Base-by-base conservation (phyloP, 1,140 invertebrate genomes). In the Drosophila littoralis region DNA sequence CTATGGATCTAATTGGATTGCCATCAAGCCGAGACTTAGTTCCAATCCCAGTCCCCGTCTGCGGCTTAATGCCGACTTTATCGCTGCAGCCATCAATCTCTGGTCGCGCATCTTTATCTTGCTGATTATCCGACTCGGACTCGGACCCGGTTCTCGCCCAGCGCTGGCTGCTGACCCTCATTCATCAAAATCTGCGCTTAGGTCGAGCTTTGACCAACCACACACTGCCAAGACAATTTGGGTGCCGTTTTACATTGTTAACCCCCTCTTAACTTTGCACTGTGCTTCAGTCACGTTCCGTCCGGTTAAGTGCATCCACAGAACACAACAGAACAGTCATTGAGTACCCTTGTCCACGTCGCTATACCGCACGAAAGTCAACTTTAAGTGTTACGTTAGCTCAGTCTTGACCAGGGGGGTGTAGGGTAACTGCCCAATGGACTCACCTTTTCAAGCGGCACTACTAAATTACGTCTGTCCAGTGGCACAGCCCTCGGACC, bases 361-460 rank as follows among this genome's bases (percentile, higher is more conserved):
- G 22, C 22, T 28, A 28, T 28, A 28, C 22, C 32, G 38, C 54
- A 28, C 43, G 48, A 78, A 79, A 81, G 77, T 70, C 82, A 77
- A 64, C 71, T 70, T 82, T 82, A 77, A 86, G 83, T 88, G 83
- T 60, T 74, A 28, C 22, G 22, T 28, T 28, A 28, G 48, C 50
- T 36, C 46, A 46, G 50, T 48, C 60, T 57, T 33, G 43, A 10
- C 4, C 33, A n/a, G 10, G 32, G 12, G 13, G 4, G 13, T 33
- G 32, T 36, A 1, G 7, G 35, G 42, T 32, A 55, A 63, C 43
- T 67, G 54, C 42, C 68, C 73, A 6, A 36, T 52, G 38, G 60
- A 71, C 90, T 85, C 78, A 93, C 92, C 91, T 93, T 93, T 81
- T 93, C 92, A 69, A 93, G 84, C 58, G 92, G 92, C 68, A 93